Conservation (phyloP, 2,113 vertebrate genomes). For the Hydrolagus affinis region DNA sequence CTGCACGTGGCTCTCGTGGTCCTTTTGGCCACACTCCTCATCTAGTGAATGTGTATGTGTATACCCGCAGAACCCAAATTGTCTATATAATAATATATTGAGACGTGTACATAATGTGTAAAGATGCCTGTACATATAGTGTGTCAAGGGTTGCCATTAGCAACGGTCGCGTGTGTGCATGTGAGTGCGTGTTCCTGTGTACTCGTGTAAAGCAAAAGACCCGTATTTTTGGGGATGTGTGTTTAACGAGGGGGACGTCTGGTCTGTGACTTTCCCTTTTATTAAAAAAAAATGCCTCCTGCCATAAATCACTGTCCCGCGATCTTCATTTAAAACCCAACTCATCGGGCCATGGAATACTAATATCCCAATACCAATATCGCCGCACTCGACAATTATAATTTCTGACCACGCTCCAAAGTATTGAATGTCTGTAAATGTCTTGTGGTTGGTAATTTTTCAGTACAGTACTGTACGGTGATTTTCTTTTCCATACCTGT, state of each 20-base stretch:
- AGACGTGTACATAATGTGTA: conserved; percentile 71
- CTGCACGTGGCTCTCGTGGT: background rate
- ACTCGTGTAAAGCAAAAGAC: background rate
- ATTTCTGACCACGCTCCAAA: too few species aligned
- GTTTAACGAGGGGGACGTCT: background rate
- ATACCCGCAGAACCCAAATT: conserved; percentile 47
- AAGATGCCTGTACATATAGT: conserved; percentile 66
- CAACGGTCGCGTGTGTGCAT: background rate
- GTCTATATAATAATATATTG: conserved; percentile 78
- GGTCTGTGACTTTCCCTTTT: background rate
- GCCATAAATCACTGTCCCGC: background rate
- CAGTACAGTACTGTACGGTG: too few species aligned
- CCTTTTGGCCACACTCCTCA: background rate
- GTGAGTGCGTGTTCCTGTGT: conserved; percentile 6
- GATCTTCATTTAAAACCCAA: background rate
- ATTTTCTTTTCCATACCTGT: too few species aligned
- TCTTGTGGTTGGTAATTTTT: too few species aligned
- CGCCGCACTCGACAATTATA: too few species aligned
- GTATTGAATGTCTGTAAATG: too few species aligned
- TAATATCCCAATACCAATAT: too few species aligned
- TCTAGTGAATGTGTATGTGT: conserved; percentile 25
- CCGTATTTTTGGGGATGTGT: background rate
- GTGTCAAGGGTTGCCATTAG: conserved; percentile 6
- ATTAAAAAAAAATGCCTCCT: conserved; percentile 3
- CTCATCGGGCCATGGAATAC: too few species aligned